Percentiles rank a stretch among this genome's conserved stretches.
Evolutionary conservation across 2,797 vertebrate genomes (phyloP).

Genomic region (Sebastes glaucus): DNA sequence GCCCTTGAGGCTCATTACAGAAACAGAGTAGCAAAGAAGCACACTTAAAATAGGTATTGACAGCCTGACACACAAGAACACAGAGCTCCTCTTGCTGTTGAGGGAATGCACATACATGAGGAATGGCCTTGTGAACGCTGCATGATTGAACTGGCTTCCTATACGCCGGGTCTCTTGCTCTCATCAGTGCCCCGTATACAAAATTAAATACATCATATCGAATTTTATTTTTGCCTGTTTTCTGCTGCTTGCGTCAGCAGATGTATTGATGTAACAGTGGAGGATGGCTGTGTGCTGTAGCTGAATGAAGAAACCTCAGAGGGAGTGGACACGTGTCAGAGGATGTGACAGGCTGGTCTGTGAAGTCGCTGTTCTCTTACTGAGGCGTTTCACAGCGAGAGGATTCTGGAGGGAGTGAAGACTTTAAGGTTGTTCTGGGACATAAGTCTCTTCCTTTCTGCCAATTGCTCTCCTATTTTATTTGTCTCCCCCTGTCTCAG

Average conservation of each 20-base stretch:
- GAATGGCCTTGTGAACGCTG: conserved; percentile 29
- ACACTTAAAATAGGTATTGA: conserved; percentile 52
- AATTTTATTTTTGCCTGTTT: background rate
- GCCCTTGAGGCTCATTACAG: conserved; percentile 66
- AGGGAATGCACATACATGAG: conserved; percentile 19
- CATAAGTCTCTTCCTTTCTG: conserved; percentile 8
- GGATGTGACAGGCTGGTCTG: conserved; percentile 57
- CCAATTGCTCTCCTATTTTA: conserved; percentile 17
- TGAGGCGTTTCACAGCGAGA: conserved; percentile 28
- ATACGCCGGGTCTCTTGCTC: background rate
- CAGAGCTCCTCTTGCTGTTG: background rate
- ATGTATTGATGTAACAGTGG: conserved; percentile 15
- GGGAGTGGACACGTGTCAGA: conserved; percentile 50
- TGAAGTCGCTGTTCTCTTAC: conserved; percentile 43
- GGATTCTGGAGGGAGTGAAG: conserved; percentile 20
- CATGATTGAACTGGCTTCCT: conserved; percentile 35
- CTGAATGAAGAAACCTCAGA: conserved; percentile 28
- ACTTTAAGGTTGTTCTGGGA: conserved; percentile 39
- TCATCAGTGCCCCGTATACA: background rate
- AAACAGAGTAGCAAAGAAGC: conserved; percentile 41
- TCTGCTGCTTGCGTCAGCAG: conserved; percentile 34
- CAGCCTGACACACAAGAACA: conserved; percentile 6
- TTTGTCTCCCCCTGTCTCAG: conserved; percentile 14
- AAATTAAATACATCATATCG: conserved; percentile 1
- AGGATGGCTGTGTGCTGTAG: conserved; percentile 10